Conservation (phyloP, 2,797 vertebrate genomes). For the Melanotaenia trifasciata region DNA sequence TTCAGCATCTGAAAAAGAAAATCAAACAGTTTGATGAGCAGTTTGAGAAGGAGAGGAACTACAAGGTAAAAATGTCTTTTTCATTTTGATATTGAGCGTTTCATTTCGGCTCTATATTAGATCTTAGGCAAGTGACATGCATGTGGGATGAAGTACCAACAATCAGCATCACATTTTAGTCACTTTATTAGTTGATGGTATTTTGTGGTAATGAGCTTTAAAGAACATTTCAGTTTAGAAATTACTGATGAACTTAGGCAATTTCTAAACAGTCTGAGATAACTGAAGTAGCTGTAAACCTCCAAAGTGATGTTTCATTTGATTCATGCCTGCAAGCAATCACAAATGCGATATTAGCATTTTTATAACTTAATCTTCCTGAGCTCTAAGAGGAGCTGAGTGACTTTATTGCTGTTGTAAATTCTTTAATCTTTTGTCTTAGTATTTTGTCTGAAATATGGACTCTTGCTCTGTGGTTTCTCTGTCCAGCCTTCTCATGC, state of each 20-base stretch:
- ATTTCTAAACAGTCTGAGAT: not conserved
- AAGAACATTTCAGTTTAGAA: slow-evolving; percentile 6
- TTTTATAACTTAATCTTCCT: not conserved
- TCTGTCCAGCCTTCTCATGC: slow-evolving; percentile 90
- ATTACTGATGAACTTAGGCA: not conserved
- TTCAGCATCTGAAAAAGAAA: slow-evolving; percentile 95
- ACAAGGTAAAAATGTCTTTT: slow-evolving; percentile 84
- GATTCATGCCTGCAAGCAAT: not conserved
- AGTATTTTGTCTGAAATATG: not conserved
- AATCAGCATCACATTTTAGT: no score
- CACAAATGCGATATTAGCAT: not conserved
- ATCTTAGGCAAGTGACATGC: no score
- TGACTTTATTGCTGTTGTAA: not conserved
- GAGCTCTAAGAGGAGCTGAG: not conserved
- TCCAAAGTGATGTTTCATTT: not conserved
- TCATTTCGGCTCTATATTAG: no score
- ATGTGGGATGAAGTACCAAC: no score
- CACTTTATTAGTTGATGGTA: no score
- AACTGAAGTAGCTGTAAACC: not conserved
- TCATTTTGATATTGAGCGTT: not conserved
- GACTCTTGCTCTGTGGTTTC: not conserved
- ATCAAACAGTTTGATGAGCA: slow-evolving; percentile 98
- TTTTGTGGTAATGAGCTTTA: not conserved
- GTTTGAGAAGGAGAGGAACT: slow-evolving; percentile 96
- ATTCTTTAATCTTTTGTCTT: not conserved